Evolutionary conservation across 2,888 invertebrate species (phyloP), one percentile per base, ranked within the genome.

Genomic region (Lycocerus yunnanus): DNA sequence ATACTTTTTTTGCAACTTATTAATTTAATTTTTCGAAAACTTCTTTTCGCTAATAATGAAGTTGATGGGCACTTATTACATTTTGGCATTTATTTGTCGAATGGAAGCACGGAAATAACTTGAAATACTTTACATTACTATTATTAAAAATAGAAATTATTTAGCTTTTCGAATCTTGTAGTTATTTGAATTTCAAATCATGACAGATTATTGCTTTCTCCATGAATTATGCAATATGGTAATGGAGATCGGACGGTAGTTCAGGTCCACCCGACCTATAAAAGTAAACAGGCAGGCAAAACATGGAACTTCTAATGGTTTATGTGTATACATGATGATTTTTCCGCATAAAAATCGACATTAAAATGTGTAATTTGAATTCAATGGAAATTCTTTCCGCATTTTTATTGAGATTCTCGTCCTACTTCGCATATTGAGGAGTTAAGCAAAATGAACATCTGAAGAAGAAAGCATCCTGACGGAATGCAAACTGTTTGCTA

Each of bases 21-120:
- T 43, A 43, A 43, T 43, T 43, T n/a, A 20, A 65, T 60, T 27
- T 71, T 67, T 72, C 68, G 13, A 58, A 72, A 72, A 63, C 43
- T 72, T 71, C n/a, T 72, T 68, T 58, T 16, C 20, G 58, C 66
- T 58, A 63, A 43, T 27, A 63, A 18, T 66, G 43, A n/a, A 65
- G 16, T 21, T 70, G 27, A 70, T 66, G 65, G 70, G n/a, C 43
- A n/a, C 43, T 43, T 43, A 43, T 43, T 43, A 43, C n/a, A n/a
- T 43, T 43, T n/a, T 43, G 43, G 43, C 43, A 43, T 43, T 27
- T n/a, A 43, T 43, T 43, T 6, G n/a, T n/a, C n/a, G 43, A n/a
- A n/a, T n/a, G 4, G n/a, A 43, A 43, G 27, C 27, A n/a, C 27
- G 13, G 27, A 5, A 27, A 27, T 27, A 27, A 43, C 43, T 43